Conservation (phyloP, 2,113 vertebrate genomes). For the Limnothrissa miodon region DNA sequence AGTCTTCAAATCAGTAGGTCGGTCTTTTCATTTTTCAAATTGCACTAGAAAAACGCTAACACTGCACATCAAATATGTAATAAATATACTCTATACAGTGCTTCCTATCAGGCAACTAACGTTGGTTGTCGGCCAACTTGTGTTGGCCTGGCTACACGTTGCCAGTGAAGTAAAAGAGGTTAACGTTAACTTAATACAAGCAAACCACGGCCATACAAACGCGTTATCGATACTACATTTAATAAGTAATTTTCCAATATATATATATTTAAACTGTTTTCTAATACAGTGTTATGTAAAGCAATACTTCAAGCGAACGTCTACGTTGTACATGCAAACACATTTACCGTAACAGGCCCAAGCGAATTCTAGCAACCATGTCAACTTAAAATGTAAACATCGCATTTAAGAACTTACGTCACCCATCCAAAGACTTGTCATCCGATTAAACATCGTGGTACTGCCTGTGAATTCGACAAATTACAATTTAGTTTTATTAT, state of each 20-base stretch:
- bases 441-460: conserved; percentile 73
- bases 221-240: too few species aligned
- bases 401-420: conserved; percentile 61
- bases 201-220: too few species aligned
- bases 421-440: conserved; percentile 79
- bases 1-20: too few species aligned
- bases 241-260: too few species aligned
- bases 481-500: background rate
- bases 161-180: too few species aligned
- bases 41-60: too few species aligned
- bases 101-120: background rate
- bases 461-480: background rate
- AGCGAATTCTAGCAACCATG: background rate
- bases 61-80: background rate
- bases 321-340: background rate
- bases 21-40: too few species aligned
- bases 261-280: too few species aligned
- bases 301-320: too few species aligned
- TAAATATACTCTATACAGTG: background rate
- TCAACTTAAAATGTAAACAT: background rate
- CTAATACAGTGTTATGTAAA: too few species aligned
- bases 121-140: background rate
- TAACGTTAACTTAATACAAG: background rate
- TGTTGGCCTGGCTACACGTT: too few species aligned
- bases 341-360: background rate